Base-by-base conservation (phyloP, 2,888 invertebrate genomes). In the Epinotia ramella region DNA sequence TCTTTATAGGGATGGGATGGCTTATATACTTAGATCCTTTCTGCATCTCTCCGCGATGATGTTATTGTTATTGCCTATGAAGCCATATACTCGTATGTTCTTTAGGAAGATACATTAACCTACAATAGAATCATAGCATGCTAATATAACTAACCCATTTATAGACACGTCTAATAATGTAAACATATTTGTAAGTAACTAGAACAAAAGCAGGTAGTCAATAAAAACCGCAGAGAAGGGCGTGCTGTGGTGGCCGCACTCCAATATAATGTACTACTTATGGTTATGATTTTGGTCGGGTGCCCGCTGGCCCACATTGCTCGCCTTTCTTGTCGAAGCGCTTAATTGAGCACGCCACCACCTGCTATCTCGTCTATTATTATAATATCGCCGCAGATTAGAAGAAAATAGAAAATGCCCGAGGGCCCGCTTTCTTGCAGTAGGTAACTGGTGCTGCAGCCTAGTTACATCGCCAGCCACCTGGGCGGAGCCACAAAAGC, bases 381-480 rank as follows among this genome's bases (percentile, higher is more conserved):
- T 89, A 91, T 89, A 89, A 91, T 91, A 89, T 87, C 86, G 85
- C 86, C 86, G 84, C 85, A 90, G 89, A 91, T 92, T 92, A 88
- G 87, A 90, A 82, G 88, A 90, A 92, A 92, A 92, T 91, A 91
- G 92, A 91, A 92, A 93, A 91, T 88, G 86, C 88, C 88, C 82
- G 87, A 90, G 90, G 91, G 92, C 89, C 87, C 88, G 87, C 92
- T 93, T 92, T 93, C 92, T 90, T 91, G 82, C 82, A 85, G 85
- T n/a, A n/a, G n/a, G n/a, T 79, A 81, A 79, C 81, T 78, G 78
- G 80, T 78, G 77, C 81, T 81, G 79, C 83, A 89, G 86, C 88
- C 89, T 83, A 89, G 87, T 87, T 91, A 83, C 79, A 88, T 87
- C 87, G 91, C 82, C 80, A 77, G 84, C 80, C 83, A 81, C 83